A percentile compares a stretch with the other conserved stretches of the same genome.
Conservation (phyloP, 2,888 invertebrate genomes). For the Silvanus unidentatus region DNA sequence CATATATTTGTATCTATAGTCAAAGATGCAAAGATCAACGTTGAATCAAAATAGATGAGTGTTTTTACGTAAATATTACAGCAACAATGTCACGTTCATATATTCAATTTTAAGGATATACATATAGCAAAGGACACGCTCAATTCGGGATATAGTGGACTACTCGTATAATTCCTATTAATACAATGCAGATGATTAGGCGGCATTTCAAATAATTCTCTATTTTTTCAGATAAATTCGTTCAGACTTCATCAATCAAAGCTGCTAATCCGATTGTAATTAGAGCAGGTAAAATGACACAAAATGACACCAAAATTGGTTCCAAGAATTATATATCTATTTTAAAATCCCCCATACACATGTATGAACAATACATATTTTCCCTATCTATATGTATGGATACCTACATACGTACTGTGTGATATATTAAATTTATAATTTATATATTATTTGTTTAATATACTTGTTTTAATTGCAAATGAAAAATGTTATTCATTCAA, state of each 20-base stretch:
- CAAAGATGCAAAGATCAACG: no score
- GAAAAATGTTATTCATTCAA: no score
- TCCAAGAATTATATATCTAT: not conserved
- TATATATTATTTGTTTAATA: not conserved
- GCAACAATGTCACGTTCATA: no score
- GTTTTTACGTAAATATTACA: no score
- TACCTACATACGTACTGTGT: not conserved
- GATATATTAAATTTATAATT: not conserved
- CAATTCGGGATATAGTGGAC: no score
- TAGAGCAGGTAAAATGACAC: conserved; percentile 17
- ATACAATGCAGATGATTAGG: not conserved
- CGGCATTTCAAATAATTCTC: conserved; percentile 8
- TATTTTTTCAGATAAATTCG: conserved; percentile 15
- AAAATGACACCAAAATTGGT: no score
- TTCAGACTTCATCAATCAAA: conserved; percentile 16
- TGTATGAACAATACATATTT: not conserved
- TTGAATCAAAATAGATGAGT: no score
- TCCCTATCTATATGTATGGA: not conserved
- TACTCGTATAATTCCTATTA: no score
- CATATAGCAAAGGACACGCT: no score
- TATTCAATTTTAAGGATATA: no score
- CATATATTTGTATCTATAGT: no score
- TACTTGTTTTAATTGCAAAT: no score
- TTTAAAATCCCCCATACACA: not conserved
- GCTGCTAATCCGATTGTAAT: conserved; percentile 17